Evolutionary conservation across 2,113 vertebrate genomes (phyloP).

Genomic region (Ochotona curzoniae): DNA sequence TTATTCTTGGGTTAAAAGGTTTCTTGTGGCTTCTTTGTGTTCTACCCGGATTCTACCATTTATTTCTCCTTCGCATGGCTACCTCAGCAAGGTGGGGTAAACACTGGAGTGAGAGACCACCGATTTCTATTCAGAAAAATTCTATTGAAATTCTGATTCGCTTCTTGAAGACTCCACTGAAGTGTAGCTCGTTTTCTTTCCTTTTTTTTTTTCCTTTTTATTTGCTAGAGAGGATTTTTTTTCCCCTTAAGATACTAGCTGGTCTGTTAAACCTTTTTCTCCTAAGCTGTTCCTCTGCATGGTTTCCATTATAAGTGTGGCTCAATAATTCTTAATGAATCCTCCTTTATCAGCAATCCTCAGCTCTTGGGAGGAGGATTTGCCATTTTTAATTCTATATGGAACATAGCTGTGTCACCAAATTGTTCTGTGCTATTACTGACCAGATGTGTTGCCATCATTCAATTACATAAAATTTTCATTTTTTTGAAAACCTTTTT

Average conservation of each 20-base stretch:
- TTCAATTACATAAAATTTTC: conserved; percentile 58
- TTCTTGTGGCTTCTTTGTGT: conserved; percentile 79
- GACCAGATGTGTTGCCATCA: conserved; percentile 39
- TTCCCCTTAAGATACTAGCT: conserved; percentile 31
- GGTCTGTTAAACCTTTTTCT: conserved; percentile 67
- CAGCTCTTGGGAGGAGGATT: conserved; percentile 73
- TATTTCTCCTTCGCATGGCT: conserved; percentile 65
- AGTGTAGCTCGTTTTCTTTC: conserved; percentile 49
- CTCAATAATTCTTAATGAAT: conserved; percentile 81
- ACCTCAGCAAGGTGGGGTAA: conserved; percentile 64
- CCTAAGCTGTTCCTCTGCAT: conserved; percentile 62
- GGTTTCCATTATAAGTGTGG: conserved; percentile 63
- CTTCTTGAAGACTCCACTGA: conserved; percentile 73
- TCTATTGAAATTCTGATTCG: conserved; percentile 70
- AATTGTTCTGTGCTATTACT: conserved; percentile 73
- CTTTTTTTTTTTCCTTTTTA: background rate
- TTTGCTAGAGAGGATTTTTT: background rate
- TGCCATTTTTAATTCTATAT: conserved; percentile 71
- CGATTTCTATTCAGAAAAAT: conserved; percentile 72
- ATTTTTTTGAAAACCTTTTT: conserved; percentile 65
- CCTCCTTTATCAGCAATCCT: conserved; percentile 80
- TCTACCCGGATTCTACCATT: conserved; percentile 61
- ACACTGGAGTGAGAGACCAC: conserved; percentile 73
- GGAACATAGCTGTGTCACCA: conserved; percentile 69
- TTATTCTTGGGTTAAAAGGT: conserved; percentile 78